These are phyloP conservation scores for Paracentrotus lividus DNA, from an alignment of 53 echinoderm and acorn worm genomes.

Conservation along the genomic window DNA sequence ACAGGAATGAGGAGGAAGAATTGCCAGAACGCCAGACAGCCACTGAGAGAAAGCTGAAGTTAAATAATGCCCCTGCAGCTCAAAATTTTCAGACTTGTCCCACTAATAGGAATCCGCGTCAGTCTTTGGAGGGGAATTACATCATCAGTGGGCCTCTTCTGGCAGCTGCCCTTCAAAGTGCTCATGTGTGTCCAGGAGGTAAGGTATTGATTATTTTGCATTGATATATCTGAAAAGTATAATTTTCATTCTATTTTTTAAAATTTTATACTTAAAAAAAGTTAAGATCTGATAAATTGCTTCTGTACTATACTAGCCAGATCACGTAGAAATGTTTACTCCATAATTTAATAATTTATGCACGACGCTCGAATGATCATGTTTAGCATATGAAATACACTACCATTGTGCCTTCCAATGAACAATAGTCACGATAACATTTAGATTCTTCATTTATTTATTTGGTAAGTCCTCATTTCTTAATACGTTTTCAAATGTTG, in stretches of 20 bases:
- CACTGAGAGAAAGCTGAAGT: slow-evolving; percentile 4
- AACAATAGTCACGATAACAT: too few relatives aligned
- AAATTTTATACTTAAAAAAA: too few relatives aligned
- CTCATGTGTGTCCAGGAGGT: slow-evolving; percentile 46
- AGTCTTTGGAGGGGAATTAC: slow-evolving; percentile 7
- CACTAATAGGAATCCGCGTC: slow-evolving; percentile 5
- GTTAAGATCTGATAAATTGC: too few relatives aligned
- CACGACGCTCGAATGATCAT: too few relatives aligned
- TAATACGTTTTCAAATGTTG: too few relatives aligned
- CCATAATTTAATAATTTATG: too few relatives aligned
- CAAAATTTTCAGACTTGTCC: slow-evolving; percentile 24
- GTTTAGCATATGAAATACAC: too few relatives aligned
- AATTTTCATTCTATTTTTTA: background rate
- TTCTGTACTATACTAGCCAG: too few relatives aligned
- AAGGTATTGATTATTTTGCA: background rate
- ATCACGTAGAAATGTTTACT: too few relatives aligned
- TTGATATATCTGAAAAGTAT: background rate
- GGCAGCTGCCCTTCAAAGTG: background rate
- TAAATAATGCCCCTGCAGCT: background rate
- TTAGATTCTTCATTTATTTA: too few relatives aligned
- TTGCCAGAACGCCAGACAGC: background rate
- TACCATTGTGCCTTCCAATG: too few relatives aligned
- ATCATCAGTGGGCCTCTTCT: slow-evolving; percentile 31
- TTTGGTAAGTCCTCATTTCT: too few relatives aligned
- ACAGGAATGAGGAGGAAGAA: background rate